Base-by-base conservation (phyloP, 1,140 invertebrate genomes). In the Caenorhabditis remanei region DNA sequence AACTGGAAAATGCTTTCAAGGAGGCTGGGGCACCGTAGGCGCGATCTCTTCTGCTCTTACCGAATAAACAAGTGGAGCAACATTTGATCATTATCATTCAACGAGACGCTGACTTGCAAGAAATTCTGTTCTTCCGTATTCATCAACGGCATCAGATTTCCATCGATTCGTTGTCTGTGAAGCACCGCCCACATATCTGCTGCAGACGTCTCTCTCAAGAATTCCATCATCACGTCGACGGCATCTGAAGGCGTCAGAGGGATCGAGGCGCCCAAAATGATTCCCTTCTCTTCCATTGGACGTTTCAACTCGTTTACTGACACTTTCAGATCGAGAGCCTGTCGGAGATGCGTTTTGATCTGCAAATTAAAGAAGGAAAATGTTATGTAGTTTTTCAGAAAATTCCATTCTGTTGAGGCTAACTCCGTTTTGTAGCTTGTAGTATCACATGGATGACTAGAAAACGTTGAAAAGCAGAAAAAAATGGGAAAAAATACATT, bases 221-320 rank as follows among this genome's bases (percentile, higher is more conserved):
- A 79, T 79, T 79, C 71, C 71, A 79, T 79, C 71, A 79, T 79
- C 8, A 79, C 71, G n/a, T 79, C 71, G 4, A 79, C 71, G 7
- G 71, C 71, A 7, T 79, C 71, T 7, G 71, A 79, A n/a, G 71
- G 71, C 14, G 71, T n/a, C n/a, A 79, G n/a, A 11, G 71, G 71
- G 11, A 79, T 50, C 14, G 71, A 79, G 13, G 50, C 46, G 40
- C n/a, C 46, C 0, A 79, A 2, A 11, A 50, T 24, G 14, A 79
- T 43, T 50, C 71, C 71, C 41, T 79, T 79, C 9, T 79, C 71
- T 24, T 79, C 46, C 46, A 79, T 50, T 53, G 46, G 43, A 50
- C 71, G 43, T 50, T 79, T 50, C 9, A 79, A 21, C 21, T 79
- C 71, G n/a, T 21, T 21, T 11, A 50, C 19, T 2, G 46, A 7